Conservation (phyloP, 2,113 vertebrate genomes). For the Scartelaos histophorus region DNA sequence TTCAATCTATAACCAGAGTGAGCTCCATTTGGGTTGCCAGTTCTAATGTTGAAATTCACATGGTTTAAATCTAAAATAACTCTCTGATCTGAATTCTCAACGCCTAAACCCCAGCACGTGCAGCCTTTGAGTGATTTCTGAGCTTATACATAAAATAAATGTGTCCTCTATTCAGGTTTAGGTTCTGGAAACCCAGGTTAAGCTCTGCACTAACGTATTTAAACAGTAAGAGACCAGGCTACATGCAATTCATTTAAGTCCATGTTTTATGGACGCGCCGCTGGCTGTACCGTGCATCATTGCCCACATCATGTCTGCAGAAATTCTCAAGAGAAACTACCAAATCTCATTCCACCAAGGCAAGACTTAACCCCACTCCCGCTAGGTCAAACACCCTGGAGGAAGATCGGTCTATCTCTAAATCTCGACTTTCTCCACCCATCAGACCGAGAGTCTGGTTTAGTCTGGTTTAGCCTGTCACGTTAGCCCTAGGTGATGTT, state of each 20-base stretch:
- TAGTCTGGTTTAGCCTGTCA: constrained; percentile 72
- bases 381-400: constrained; percentile 77
- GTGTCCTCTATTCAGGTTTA: too few relatives aligned
- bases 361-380: constrained; percentile 82
- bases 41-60: too few relatives aligned
- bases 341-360: constrained; percentile 67
- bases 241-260: constrained; percentile 28
- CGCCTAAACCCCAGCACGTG: too few relatives aligned
- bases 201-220: too few relatives aligned
- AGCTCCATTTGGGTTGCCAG: too few relatives aligned
- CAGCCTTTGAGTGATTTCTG: not conserved
- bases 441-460: constrained; percentile 59
- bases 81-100: too few relatives aligned
- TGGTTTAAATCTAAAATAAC: too few relatives aligned
- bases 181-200: too few relatives aligned
- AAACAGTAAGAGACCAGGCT: too few relatives aligned
- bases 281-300: constrained; percentile 89
- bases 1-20: too few relatives aligned
- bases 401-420: constrained; percentile 72
- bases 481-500: constrained; percentile 48
- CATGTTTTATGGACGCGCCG: constrained; percentile 80
- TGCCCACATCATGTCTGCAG: constrained; percentile 91
- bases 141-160: too few relatives aligned
- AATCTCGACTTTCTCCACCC: constrained; percentile 76
- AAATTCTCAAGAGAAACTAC: constrained; percentile 57